Base-by-base conservation (phyloP, 2,888 invertebrate genomes). In the Apotomis turbidana region DNA sequence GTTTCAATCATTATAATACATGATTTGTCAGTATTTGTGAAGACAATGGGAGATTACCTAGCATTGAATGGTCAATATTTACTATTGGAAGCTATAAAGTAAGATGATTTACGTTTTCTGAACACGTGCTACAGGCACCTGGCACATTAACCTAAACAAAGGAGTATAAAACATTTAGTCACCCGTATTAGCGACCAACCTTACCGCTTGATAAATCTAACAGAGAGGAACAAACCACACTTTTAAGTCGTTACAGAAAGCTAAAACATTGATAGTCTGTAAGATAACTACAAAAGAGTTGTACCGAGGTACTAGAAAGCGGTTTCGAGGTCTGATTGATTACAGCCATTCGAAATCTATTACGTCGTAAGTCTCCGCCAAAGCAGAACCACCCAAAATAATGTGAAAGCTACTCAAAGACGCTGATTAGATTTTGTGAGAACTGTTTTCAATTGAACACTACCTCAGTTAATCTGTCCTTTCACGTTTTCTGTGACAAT, bases 41-140 rank as follows among this genome's bases (percentile, higher is more conserved):
- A 49, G 9, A 49, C 49, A 49, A 49, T 49, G 49, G 49, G 9
- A 49, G 9, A 10, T 49, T 49, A 49, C 9, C 9, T 6, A 49
- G 1, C 41, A 41, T 41, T 41, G 41, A 41, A 41, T 6, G 41
- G 6, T 41, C 41, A 41, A 6, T 49, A 9, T 49, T 49, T 49
- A 49, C 9, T 38, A 54, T 41, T 41, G 6, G 54, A 54, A 13
- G 13, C 15, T 3, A 41, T 52, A 63, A 62, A 12, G 8, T 8
- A 5, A 52, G 51, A 52, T 38, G 51, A 9, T 52, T 55, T 44
- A 41, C 1, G 44, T 66, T 52, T 68, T 60, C 52, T 3, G 41
- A 44, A 44, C 52, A 60, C 59, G 60, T 68, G 68, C 15, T 41
- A 8, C 15, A 59, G 36, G 52, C 51, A 44, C 38, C 59, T 59